Base-by-base conservation (phyloP, 2,113 vertebrate genomes). In the Megaceryle torquata region DNA sequence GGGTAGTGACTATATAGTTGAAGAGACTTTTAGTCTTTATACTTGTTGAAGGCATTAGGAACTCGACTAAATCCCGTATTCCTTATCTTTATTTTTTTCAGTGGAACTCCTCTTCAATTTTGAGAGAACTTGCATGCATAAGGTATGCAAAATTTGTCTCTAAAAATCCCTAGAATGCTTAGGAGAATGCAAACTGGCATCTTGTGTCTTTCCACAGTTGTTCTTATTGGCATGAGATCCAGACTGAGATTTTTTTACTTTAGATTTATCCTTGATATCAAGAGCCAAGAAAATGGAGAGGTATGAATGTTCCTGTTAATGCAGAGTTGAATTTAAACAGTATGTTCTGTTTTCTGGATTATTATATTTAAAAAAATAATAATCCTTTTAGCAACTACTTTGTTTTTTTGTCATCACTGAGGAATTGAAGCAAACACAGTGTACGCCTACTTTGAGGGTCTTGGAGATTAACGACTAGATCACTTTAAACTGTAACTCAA, bases 281-380 rank as follows among this genome's bases (percentile, higher is more conserved):
- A 59, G 16, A 86, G 64, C 85, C 82, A 95, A 96, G 72, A 95
- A 95, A 95, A 94, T 51, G 95, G 44, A 72, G 71, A 86, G 31
- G 21, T 77, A 90, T 67, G 82, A 88, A 70, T 94, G 46, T 95
- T 96, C 86, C 37, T 93, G 80, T 78, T 90, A 90, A 81, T 60
- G 59, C 11, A 67, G 59, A 91, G 43, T 43, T 83, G 64, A 92
- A 94, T 93, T 86, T 93, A 88, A 86, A 88, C 19, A 64, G 59
- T 90, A 59, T 93, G 76, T 75, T 93, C 82, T 70, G 4, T 79
- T 95, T 74, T 90, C n/a, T 88, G 63, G 22, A 44, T 51, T 37
- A 37, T 37, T 37, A 37, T 37, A 37, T 37, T 37, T 7, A 37
- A 37, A 37, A 37, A 37, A 37, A 37, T 7, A 37, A 37, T 7